phyloP scores from a whole-genome alignment of 2,888 invertebrate species.

The Drosophila ezoana region DNA sequence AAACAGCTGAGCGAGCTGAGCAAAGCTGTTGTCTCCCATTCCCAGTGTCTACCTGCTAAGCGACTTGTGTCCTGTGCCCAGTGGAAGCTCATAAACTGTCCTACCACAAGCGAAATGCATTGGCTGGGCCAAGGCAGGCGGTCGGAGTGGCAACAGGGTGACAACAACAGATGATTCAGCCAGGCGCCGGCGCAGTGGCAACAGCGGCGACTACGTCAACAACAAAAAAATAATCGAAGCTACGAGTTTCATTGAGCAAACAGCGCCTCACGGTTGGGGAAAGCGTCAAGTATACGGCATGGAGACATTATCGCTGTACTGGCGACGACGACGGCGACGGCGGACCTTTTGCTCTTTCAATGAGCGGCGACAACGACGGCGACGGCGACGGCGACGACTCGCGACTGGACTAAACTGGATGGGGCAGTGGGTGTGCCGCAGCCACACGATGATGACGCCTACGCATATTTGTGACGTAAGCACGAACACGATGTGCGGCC shows the following conservation, averaged over 20 bases:
- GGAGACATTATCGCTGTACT: conserved; percentile 61
- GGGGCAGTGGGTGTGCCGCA: conserved; percentile 83
- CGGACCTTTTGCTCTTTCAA: conserved; percentile 46
- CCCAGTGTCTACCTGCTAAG: conserved; percentile 6
- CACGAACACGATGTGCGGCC: conserved; percentile 54
- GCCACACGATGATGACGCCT: conserved; percentile 84
- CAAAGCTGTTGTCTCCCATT: conserved; percentile 24
- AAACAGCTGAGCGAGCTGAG: conserved; percentile 69
- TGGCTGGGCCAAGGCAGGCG: conserved; percentile 59
- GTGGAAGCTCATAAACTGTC: conserved; percentile 57
- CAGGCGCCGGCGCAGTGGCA: conserved; percentile 52
- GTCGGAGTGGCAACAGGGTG: conserved; percentile 30
- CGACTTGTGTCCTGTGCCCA: conserved; percentile 14
- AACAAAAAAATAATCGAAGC: conserved; percentile 65
- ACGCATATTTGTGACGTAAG: conserved; percentile 85
- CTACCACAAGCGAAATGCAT: conserved; percentile 81
- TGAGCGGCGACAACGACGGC: conserved; percentile 17
- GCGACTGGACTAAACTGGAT: conserved; percentile 23
- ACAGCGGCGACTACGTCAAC: conserved; percentile 54
- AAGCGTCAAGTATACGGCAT: conserved; percentile 52
- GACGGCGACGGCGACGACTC: conserved; percentile 12
- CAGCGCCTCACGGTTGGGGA: conserved; percentile 62
- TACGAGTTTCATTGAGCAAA: conserved; percentile 80
- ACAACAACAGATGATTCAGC: conserved; percentile 77
- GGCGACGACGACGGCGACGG: conserved; percentile 40